Evolutionary conservation across 1,140 invertebrate species (phyloP), one percentile per base, ranked within the genome.

Genomic region (Habropoda laboriosa): DNA sequence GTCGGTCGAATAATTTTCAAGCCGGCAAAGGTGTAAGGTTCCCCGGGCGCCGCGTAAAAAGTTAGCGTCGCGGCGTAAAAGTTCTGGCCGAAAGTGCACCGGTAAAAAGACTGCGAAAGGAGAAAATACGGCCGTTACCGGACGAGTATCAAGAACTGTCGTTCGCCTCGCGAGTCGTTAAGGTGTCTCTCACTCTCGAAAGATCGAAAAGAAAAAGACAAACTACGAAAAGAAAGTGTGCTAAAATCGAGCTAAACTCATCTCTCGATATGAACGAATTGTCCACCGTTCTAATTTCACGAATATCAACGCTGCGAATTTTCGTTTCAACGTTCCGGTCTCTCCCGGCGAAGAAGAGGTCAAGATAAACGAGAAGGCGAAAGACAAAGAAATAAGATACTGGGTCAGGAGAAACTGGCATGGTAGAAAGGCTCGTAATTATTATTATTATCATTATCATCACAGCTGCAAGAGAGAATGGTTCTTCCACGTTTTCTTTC

Each of bases 371-470:
- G 8, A 38, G 7, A 27, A 24, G n/a, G n/a, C 8, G 10, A 42
- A 24, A 6, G 10, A 49, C 13, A 12, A 24, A 5, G 18, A 51
- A 5, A 6, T 42, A 42, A 55, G 61, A 18, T 38, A 53, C 30
- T 55, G n/a, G 47, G 40, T 68, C 42, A 51, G 42, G 64, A 75
- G 35, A 53, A 68, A 66, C 45, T 63, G 40, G 1, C 47, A 47
- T 10, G 53, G 57, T 24, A 18, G 63, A 67, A 49, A 35, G 24
- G 24, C 8, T 72, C 47, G 57, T 61, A 79, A 79, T 79, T 72
- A 72, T 72, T 53, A 61, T 72, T 63, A 63, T 78, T 42, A 63
- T 72, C 57, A 72, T 61, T 49, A 42, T 49, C 45, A 18, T 45
- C 1, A 32, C 35, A 40, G 57, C 45, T 35, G 57, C 27, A n/a